Percentiles rank a stretch among this genome's conserved stretches.
phyloP scores from a whole-genome alignment of 35 echinoderm and acorn worm species.

The Chiridota heheva region DNA sequence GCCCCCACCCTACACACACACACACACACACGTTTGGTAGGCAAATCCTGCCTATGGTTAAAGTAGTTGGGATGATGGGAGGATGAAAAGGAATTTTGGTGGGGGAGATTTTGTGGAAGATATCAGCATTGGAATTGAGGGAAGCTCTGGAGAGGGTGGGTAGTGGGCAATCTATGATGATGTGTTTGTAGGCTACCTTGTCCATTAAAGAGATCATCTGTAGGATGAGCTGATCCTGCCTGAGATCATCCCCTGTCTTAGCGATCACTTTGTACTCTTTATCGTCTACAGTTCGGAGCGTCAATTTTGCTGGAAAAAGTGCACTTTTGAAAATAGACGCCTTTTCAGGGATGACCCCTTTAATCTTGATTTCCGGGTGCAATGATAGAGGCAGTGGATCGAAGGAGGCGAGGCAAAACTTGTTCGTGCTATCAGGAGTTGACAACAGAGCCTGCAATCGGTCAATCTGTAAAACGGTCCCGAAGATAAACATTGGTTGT shows the following conservation, averaged over 20 bases:
- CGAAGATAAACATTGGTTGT: too few relatives aligned
- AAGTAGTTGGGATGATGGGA: too few relatives aligned
- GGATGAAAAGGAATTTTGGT: too few relatives aligned
- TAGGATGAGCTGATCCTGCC: slow-evolving; percentile 95
- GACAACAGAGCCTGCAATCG: slow-evolving; percentile 76
- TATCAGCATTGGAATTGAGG: too few relatives aligned
- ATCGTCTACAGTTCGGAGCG: slow-evolving; percentile 61
- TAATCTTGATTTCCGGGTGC: slow-evolving; percentile 72
- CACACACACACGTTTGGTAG: too few relatives aligned
- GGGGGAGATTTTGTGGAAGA: too few relatives aligned
- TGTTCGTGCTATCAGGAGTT: slow-evolving; percentile 58
- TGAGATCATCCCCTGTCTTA: slow-evolving; percentile 96
- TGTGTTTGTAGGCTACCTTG: slow-evolving; percentile 49
- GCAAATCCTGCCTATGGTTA: too few relatives aligned
- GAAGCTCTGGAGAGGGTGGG: too few relatives aligned
- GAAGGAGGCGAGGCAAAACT: slow-evolving; percentile 70
- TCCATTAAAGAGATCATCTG: slow-evolving; percentile 98
- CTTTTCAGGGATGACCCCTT: slow-evolving; percentile 67
- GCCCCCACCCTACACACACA: too few relatives aligned
- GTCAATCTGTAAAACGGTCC: slow-evolving; percentile 86
- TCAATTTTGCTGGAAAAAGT: slow-evolving; percentile 86
- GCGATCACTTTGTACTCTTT: slow-evolving; percentile 86
- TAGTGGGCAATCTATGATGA: too few relatives aligned
- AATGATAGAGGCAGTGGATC: slow-evolving; percentile 82
- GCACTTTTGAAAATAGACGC: slow-evolving; percentile 92